A percentile compares a stretch with the other conserved stretches of the same genome.
Conservation (phyloP, 2,888 invertebrate species). For the Keiferia lycopersicella region DNA sequence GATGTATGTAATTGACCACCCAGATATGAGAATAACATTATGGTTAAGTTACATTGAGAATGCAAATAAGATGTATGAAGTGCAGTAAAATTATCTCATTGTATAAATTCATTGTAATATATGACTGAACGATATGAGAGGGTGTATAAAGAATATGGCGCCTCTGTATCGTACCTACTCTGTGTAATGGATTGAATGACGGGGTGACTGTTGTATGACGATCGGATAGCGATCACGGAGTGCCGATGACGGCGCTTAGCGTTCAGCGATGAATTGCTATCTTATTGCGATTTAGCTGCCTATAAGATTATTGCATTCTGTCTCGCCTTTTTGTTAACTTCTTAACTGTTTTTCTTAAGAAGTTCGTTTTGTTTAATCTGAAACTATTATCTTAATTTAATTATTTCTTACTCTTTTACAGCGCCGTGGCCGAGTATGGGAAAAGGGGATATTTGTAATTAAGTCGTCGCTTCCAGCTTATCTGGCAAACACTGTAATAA, state of each 20-base stretch:
- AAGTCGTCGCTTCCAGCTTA: constrained; percentile 33
- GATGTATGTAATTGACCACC: constrained; percentile 8
- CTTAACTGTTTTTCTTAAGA: not conserved
- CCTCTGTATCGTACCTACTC: constrained; percentile 30
- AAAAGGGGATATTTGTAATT: constrained; percentile 38
- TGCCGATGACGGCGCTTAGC: constrained; percentile 38
- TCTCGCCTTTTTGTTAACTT: not conserved
- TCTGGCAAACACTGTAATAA: constrained; percentile 26
- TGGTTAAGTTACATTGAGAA: constrained; percentile 8
- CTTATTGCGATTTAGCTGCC: constrained; percentile 21
- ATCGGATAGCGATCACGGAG: constrained; percentile 34
- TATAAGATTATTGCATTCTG: constrained; percentile 19
- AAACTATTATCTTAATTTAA: constrained; percentile 31
- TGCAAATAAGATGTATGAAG: constrained; percentile 7
- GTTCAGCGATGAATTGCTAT: constrained; percentile 31
- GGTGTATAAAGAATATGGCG: not conserved
- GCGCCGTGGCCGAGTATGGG: constrained; percentile 28
- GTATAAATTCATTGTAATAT: not conserved
- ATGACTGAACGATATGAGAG: not conserved
- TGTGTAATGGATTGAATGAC: constrained; percentile 41
- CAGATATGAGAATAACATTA: constrained; percentile 14
- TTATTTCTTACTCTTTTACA: constrained; percentile 24
- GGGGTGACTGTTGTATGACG: constrained; percentile 40
- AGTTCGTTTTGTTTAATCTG: constrained; percentile 17
- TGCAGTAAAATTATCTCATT: constrained; percentile 10